Percentiles rank a stretch among this genome's conserved stretches.
Conservation (phyloP, 2,797 vertebrate genomes). For the Cossypha heuglini region DNA sequence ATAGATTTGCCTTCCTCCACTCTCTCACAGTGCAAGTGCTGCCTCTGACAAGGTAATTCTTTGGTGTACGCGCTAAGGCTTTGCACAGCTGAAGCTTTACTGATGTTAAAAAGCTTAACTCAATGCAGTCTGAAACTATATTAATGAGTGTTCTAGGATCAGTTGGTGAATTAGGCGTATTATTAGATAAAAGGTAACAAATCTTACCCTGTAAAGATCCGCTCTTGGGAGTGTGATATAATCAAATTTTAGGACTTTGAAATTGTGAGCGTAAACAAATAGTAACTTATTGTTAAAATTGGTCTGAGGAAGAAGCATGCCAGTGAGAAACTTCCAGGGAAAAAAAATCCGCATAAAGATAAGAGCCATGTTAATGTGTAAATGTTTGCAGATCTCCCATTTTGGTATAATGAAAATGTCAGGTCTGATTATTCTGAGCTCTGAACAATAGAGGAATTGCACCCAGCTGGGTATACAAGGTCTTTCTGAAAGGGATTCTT, state of each 20-base stretch:
- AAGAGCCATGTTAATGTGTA: not conserved
- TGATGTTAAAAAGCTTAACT: not conserved
- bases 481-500: not conserved
- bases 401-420: not conserved
- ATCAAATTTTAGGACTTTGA: not conserved
- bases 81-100: not conserved
- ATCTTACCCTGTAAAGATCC: not conserved
- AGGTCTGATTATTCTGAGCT: not conserved
- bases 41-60: not conserved
- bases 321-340: not conserved
- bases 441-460: not conserved
- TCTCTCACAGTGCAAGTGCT: not conserved
- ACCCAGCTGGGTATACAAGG: not conserved
- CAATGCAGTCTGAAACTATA: not conserved
- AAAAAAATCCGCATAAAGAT: not conserved
- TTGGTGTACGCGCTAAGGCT: not conserved
- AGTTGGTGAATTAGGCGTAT: not conserved
- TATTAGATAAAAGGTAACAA: not conserved
- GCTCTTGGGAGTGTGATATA: not conserved
- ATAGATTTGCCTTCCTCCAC: not conserved
- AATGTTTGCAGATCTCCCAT: not conserved
- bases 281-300: not conserved
- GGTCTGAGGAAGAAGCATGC: not conserved
- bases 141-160: not conserved
- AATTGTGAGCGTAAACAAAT: not conserved